Conservation (phyloP, 2,888 invertebrate species). For the Hetaerina titia region DNA sequence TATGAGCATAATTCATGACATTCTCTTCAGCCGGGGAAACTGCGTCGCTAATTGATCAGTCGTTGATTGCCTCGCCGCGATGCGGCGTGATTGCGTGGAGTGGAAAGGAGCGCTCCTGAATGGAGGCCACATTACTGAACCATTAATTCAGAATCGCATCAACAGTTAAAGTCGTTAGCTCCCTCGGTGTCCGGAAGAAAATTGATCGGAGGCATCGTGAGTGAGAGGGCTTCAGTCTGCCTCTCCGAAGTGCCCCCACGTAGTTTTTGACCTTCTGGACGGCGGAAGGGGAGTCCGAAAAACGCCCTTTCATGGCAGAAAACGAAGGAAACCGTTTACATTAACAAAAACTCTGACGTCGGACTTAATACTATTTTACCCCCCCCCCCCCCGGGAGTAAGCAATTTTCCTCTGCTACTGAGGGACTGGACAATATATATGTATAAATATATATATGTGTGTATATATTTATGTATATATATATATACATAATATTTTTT, state of each 20-base stretch:
- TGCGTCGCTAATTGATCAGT: not conserved
- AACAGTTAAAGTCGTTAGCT: slow-evolving; percentile 35
- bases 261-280: not conserved
- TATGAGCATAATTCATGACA: not conserved
- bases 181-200: not conserved
- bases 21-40: not conserved
- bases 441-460: no score
- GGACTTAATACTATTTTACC: not conserved
- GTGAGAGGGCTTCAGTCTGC: not conserved
- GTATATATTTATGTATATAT: no score
- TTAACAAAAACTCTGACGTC: not conserved
- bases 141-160: slow-evolving; percentile 20
- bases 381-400: no score
- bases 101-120: not conserved
- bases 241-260: not conserved
- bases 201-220: not conserved
- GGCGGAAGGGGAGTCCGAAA: not conserved
- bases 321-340: not conserved
- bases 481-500: no score
- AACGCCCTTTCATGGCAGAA: not conserved
- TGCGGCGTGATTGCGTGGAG: not conserved
- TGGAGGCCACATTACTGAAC: not conserved
- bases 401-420: no score
- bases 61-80: not conserved
- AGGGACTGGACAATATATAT: no score